phyloP scores from a whole-genome alignment of 2,797 vertebrate genomes.

The Crocidura indochinensis region DNA sequence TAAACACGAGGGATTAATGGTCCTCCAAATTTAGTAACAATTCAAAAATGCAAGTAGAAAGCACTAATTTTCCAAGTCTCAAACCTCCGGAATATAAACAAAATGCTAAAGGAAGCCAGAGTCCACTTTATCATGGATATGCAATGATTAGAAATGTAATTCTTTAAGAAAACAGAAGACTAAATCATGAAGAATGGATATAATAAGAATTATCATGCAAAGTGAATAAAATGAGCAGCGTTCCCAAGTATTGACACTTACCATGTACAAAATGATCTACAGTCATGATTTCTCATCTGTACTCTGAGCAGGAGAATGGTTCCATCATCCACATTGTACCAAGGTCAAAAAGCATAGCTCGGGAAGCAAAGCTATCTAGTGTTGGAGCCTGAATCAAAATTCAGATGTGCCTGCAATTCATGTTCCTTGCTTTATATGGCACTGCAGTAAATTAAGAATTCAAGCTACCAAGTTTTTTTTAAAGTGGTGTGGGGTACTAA shows the following conservation, averaged over 20 bases:
- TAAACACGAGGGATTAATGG: slow-evolving; percentile 77
- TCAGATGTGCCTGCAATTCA: neutral
- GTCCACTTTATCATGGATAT: slow-evolving; percentile 67
- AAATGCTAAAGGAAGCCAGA: slow-evolving; percentile 72
- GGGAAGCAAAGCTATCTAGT: slow-evolving; percentile 25
- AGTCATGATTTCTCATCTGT: slow-evolving; percentile 35
- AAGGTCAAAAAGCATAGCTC: neutral
- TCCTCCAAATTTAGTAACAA: slow-evolving; percentile 80
- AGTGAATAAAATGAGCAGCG: slow-evolving; percentile 55
- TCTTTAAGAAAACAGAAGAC: slow-evolving; percentile 61
- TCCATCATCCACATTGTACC: slow-evolving; percentile 18
- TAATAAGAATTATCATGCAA: slow-evolving; percentile 51
- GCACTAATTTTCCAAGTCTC: slow-evolving; percentile 76
- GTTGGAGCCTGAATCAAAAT: slow-evolving; percentile 5
- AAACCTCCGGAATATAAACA: slow-evolving; percentile 70
- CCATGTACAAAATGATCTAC: neutral
- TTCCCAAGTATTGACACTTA: neutral
- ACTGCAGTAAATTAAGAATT: neutral
- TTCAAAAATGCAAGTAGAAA: slow-evolving; percentile 82
- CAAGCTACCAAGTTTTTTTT: neutral
- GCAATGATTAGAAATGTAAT: slow-evolving; percentile 64
- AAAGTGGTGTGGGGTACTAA: neutral
- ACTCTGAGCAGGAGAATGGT: neutral
- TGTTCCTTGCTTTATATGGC: neutral
- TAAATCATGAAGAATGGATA: slow-evolving; percentile 54